A percentile compares a stretch with the other conserved stretches of the same genome.
Evolutionary conservation across 64 coral and sea anemone genomes (phyloP).

Genomic region (Hydrozoanthus tunicans): DNA sequence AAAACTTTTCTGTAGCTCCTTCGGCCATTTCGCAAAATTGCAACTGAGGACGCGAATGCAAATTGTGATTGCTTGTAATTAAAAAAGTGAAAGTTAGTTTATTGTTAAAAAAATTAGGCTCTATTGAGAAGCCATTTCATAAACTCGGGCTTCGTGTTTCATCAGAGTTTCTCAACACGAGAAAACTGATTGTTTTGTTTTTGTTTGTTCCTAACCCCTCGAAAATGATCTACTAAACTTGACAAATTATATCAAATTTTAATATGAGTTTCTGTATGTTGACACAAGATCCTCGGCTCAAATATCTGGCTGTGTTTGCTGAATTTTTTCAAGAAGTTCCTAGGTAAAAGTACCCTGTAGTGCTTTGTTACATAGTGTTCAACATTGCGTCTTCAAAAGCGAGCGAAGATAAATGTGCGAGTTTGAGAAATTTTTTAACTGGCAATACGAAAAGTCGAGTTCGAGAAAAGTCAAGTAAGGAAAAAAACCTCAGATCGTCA

Average conservation of each 20-base stretch:
- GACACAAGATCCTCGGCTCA: slow-evolving; percentile 10
- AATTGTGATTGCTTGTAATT: too few species aligned
- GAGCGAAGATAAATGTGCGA: slow-evolving; percentile 18
- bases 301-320: slow-evolving; percentile 22
- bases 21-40: too few species aligned
- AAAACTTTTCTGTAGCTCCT: too few species aligned
- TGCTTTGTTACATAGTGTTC: slow-evolving; percentile 26
- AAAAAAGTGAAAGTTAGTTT: too few species aligned
- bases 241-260: background rate
- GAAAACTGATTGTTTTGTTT: too few species aligned
- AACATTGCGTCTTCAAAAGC: slow-evolving; percentile 33
- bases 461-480: slow-evolving; percentile 54
- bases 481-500: slow-evolving; percentile 44
- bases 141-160: too few species aligned
- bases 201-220: background rate
- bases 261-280: slow-evolving; percentile 20
- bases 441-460: slow-evolving; percentile 30
- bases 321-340: slow-evolving; percentile 2
- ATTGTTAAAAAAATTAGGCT: too few species aligned
- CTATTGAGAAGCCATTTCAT: too few species aligned
- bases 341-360: slow-evolving; percentile 23
- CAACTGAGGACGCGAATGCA: too few species aligned
- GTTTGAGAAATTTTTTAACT: slow-evolving; percentile 16
- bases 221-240: background rate
- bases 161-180: too few species aligned